Evolutionary conservation across 2,797 vertebrate species (phyloP), one percentile per base, ranked within the genome.

Genomic region (Mus spretus): DNA sequence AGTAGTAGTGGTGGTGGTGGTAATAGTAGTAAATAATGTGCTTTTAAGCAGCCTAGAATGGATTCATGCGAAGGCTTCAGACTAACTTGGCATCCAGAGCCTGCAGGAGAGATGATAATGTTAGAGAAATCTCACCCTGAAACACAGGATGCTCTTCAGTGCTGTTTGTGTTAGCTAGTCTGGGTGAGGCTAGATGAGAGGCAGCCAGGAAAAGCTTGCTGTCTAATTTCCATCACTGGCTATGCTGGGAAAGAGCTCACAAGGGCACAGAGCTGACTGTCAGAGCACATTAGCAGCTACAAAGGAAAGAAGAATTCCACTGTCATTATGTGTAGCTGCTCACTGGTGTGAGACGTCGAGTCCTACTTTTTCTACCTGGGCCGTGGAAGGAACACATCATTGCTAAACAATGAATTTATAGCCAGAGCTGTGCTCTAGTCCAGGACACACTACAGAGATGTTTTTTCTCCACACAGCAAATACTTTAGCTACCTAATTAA

Each of bases 181-280:
- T 90, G 97, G 78, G 98, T 98, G 98, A 86, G 97, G 94, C 78
- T 90, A 97, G 72, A 98, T 99, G 98, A 99, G 98, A 99, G 98
- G 98, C 99, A 99, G 99, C 99, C 99, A 99, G 99, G 98, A 98
- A 99, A 99, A 99, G 98, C 99, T 98, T 99, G 98, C 99, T 99
- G 99, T 99, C 99, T 99, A 99, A 99, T 98, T 99, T 99, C 99
- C 99, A 98, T 99, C 98, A 98, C 99, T 99, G 99, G 99, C 99
- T 99, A 98, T 99, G 99, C 99, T 99, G 99, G 99, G 98, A 93
- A 99, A 99, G 98, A 99, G 99, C 99, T 99, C 99, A 99, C 99
- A 99, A 99, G 99, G 99, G 99, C 99, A 99, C 99, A 99, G 99
- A 99, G 99, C 99, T 99, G 98, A 98, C 99, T 99, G 99, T 99